Evolutionary conservation across 2,888 invertebrate genomes (phyloP).

Genomic region (Rhamphomyia laevipes): DNA sequence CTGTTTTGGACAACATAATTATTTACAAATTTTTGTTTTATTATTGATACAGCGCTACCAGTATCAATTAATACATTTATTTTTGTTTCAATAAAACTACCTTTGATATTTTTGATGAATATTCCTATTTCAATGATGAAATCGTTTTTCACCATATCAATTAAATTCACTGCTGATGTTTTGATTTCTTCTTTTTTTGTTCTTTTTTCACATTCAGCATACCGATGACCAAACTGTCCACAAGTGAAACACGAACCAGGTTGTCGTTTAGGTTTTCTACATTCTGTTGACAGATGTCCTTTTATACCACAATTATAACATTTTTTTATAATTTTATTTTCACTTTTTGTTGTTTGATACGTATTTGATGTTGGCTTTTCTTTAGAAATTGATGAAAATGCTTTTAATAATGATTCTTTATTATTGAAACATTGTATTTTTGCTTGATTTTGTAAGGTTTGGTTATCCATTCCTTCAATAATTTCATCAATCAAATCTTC

Average conservation of each 20-base stretch:
- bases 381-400: neutral
- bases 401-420: neutral
- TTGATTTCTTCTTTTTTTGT: neutral
- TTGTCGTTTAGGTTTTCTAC: conserved; percentile 3
- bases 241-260: conserved; percentile 7
- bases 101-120: neutral
- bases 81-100: conserved; percentile 1
- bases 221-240: neutral
- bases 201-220: neutral
- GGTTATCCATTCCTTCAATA: conserved; percentile 1
- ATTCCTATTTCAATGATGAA: neutral
- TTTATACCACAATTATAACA: neutral
- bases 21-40: neutral
- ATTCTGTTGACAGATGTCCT: neutral
- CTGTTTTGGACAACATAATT: neutral
- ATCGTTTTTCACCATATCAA: neutral
- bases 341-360: neutral
- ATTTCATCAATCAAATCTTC: conserved; percentile 5
- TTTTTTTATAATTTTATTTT: neutral
- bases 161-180: neutral
- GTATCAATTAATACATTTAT: neutral
- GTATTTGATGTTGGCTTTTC: neutral
- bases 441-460: neutral
- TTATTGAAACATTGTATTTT: conserved; percentile 1
- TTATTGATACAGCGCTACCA: neutral